Base-by-base conservation (phyloP, 2,888 invertebrate genomes). In the Cataglyphis altisquamis region DNA sequence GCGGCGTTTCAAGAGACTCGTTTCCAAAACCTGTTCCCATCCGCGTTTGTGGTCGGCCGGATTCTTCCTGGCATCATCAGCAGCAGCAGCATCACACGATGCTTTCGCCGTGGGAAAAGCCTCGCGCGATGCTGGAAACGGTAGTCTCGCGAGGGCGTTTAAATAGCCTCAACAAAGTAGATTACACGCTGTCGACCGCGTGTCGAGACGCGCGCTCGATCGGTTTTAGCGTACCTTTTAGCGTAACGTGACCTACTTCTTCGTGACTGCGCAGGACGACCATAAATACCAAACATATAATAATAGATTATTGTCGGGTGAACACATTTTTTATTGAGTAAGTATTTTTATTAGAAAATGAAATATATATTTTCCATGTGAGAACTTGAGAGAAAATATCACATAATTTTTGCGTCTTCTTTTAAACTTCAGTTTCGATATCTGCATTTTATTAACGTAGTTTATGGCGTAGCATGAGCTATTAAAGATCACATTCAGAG, bases 11-110 rank as follows among this genome's bases (percentile, higher is more conserved):
- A 84, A 87, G 87, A 86, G 86, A 78, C 80, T 86, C 84, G 81
- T 84, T 86, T 86, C 86, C 85, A 84, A 90, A 90, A 90, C 90
- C 90, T 85, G 90, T 90, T 90, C 87, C 87, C 90, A 88, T 77
- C 82, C 84, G 84, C 84, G 86, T 84, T 84, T 70, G 87, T 83
- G 48, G 63, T 81, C 55, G 29, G 48, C 57, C 62, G 72, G 52
- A 32, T 74, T 68, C 74, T 63, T 45, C 63, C 62, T 10, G 29
- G 66, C 55, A 84, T 85, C 72, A 73, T 63, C 72, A 25, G 25
- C 25, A 25, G 25, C 25, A 29, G 29, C 29, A 48, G 45, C 45
- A 57, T n/a, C 18, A 8, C 18, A 8, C 52, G 41, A 21, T 57
- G 66, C 36, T 66, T 36, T 64, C 29, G 60, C 36, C 41, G 62